These are phyloP conservation scores for Yponomeuta cagnagella DNA, from an alignment of 2,888 invertebrate genomes.

Conservation along the genomic window DNA sequence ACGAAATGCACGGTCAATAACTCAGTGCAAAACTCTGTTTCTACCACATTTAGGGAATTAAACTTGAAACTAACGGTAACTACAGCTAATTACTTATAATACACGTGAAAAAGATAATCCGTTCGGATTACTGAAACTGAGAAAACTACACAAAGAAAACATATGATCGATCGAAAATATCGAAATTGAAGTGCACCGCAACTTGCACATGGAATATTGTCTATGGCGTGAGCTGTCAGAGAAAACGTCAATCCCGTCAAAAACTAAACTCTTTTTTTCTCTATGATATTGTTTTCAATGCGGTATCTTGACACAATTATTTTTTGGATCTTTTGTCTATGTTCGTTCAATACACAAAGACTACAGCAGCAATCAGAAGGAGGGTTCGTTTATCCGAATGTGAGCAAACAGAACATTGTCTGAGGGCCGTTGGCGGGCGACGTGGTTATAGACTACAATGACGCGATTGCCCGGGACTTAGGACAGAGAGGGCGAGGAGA, in stretches of 20 bases:
- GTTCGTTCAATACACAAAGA: too few species aligned
- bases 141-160: slow-evolving; percentile 76
- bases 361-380: too few species aligned
- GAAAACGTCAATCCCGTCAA: slow-evolving; percentile 28
- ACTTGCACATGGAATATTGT: slow-evolving; percentile 65
- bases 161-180: slow-evolving; percentile 74
- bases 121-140: slow-evolving; percentile 73
- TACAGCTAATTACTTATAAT: slow-evolving; percentile 18
- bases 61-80: slow-evolving; percentile 5
- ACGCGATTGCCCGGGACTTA: too few species aligned
- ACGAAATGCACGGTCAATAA: slow-evolving; percentile 37
- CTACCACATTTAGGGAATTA: not conserved
- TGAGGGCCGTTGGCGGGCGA: too few species aligned
- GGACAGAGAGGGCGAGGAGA: too few species aligned
- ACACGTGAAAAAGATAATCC: slow-evolving; percentile 54
- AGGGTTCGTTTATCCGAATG: too few species aligned
- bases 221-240: slow-evolving; percentile 45
- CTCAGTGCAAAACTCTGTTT: slow-evolving; percentile 6
- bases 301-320: not conserved
- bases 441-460: too few species aligned
- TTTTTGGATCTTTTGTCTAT: not conserved
- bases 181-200: slow-evolving; percentile 48
- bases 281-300: slow-evolving; percentile 6
- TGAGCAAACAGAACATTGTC: too few species aligned
- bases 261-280: slow-evolving; percentile 4